A percentile compares a stretch with the other conserved stretches of the same genome.
Conservation (phyloP, 1,140 invertebrate genomes). For the Zaprionus taronus region DNA sequence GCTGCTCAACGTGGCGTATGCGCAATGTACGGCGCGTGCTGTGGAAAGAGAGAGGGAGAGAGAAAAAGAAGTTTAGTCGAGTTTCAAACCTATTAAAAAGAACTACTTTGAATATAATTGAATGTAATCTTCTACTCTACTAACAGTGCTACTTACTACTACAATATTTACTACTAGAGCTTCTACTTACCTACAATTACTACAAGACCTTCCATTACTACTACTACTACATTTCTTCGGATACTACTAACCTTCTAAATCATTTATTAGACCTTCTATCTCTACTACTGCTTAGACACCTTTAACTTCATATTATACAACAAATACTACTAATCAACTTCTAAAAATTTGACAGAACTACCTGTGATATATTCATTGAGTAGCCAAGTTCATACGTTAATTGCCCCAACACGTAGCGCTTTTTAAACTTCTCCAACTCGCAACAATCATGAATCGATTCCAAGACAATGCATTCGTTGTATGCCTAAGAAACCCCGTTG, state of each 20-base stretch:
- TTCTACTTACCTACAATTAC: too few species aligned
- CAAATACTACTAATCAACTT: too few species aligned
- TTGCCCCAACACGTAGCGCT: not conserved
- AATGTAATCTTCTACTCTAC: too few species aligned
- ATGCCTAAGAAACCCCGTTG: not conserved
- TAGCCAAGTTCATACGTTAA: not conserved
- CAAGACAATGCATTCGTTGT: constrained; percentile 10
- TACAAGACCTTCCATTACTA: too few species aligned
- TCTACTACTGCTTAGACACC: too few species aligned
- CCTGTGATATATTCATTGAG: not conserved
- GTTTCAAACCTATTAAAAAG: not conserved
- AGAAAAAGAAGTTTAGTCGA: not conserved
- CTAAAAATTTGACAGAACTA: too few species aligned
- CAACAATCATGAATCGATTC: constrained; percentile 18
- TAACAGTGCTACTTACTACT: too few species aligned
- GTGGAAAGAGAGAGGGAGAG: not conserved
- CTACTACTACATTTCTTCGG: too few species aligned
- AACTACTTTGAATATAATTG: not conserved
- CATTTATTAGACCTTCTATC: too few species aligned
- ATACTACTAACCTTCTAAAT: too few species aligned
- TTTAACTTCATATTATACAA: too few species aligned
- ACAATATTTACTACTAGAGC: too few species aligned
- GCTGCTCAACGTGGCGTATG: constrained; percentile 26
- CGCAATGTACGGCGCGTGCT: constrained; percentile 12
- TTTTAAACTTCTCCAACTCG: not conserved